phyloP scores from a whole-genome alignment of 2,888 invertebrate genomes.

The Drosophila birchii region DNA sequence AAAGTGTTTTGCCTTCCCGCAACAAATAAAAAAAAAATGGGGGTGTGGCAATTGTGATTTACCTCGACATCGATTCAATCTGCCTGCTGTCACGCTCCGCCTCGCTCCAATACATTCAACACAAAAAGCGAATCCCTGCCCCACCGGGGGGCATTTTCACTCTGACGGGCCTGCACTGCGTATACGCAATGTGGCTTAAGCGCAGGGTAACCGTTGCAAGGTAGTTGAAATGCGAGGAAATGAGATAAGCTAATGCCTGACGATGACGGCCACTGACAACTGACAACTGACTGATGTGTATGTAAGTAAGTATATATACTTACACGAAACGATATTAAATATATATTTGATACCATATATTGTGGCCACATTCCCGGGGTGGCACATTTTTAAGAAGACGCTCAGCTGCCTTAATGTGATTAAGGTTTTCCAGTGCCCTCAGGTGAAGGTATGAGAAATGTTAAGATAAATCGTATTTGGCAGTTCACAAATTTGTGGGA shows the following conservation, averaged over 20 bases:
- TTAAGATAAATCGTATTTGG: neutral
- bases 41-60: conserved; percentile 53
- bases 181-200: conserved; percentile 60
- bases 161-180: conserved; percentile 35
- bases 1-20: conserved; percentile 28
- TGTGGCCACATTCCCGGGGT: neutral
- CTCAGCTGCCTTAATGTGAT: conserved; percentile 4
- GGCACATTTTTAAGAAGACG: conserved; percentile 1
- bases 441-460: neutral
- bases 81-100: conserved; percentile 17
- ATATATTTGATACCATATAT: neutral
- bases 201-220: neutral
- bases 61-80: conserved; percentile 49
- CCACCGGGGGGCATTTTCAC: conserved; percentile 27
- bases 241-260: conserved; percentile 35
- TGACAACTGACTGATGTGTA: conserved; percentile 4
- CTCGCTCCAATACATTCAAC: conserved; percentile 2
- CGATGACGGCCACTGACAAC: conserved; percentile 4
- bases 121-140: conserved; percentile 9
- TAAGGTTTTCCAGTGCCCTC: neutral
- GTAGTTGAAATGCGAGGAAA: conserved; percentile 16
- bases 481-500: neutral
- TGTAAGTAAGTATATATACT: neutral
- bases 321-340: neutral
- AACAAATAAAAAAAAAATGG: neutral